Conservation (phyloP, 2,888 invertebrate species). For the Nemoura dubitans region DNA sequence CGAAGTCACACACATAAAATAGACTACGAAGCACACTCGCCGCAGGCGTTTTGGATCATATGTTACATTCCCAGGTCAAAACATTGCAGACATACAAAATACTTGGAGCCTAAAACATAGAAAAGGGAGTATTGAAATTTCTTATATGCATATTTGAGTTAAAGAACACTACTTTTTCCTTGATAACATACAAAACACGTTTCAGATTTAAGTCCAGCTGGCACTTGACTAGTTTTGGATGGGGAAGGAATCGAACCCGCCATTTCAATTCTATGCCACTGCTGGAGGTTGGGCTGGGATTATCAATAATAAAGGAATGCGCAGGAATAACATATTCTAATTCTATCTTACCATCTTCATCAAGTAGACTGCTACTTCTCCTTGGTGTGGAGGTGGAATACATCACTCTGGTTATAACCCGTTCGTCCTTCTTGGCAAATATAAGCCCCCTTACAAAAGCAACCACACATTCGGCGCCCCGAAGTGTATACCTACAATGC, state of each 20-base stretch:
- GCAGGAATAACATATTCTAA: not conserved
- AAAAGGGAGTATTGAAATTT: no score
- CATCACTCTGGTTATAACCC: not conserved
- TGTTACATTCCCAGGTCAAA: not conserved
- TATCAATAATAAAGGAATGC: no score
- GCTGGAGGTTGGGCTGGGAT: no score
- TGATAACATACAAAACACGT: no score
- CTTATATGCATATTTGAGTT: no score
- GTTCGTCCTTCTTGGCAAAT: not conserved
- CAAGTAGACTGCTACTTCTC: not conserved
- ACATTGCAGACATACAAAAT: no score
- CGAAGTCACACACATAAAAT: not conserved
- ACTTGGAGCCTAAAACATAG: no score
- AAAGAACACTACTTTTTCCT: no score
- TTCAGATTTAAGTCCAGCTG: not conserved
- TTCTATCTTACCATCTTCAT: conserved; percentile 2
- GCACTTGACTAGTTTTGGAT: not conserved
- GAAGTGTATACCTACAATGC: no score
- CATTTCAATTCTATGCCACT: not conserved
- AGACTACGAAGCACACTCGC: not conserved
- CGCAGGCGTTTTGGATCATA: conserved; percentile 12
- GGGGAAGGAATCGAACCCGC: not conserved
- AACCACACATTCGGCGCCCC: not conserved
- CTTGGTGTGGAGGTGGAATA: not conserved
- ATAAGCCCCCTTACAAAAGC: not conserved